These are phyloP conservation scores for Drosophila mulleri DNA, from an alignment of 2,888 invertebrate species.

Conservation along the genomic window DNA sequence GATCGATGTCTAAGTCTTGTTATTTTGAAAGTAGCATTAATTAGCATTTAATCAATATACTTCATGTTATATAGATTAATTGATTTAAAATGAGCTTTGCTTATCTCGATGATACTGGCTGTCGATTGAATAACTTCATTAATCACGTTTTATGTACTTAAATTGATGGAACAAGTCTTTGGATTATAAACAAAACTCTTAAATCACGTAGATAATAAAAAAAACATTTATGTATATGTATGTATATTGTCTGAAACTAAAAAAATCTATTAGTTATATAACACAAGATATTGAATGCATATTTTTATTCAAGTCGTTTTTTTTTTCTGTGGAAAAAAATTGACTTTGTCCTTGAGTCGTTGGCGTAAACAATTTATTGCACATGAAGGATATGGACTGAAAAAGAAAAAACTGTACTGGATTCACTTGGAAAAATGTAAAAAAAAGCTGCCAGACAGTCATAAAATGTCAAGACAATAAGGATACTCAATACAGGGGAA, in stretches of 20 bases:
- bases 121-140: conserved; percentile 44
- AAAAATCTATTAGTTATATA: conserved; percentile 6
- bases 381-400: conserved; percentile 18
- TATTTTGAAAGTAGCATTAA: background rate
- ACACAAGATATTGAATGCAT: conserved; percentile 7
- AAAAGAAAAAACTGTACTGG: conserved; percentile 12
- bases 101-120: conserved; percentile 39
- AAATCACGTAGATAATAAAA: conserved; percentile 16
- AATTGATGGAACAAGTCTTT: background rate
- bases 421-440: conserved; percentile 31
- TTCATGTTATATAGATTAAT: conserved; percentile 39
- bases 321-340: conserved; percentile 50
- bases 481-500: conserved; percentile 3
- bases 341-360: conserved; percentile 57
- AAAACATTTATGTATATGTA: background rate
- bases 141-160: conserved; percentile 38
- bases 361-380: conserved; percentile 61
- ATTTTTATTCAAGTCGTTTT: conserved; percentile 16
- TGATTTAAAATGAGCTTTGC: conserved; percentile 37
- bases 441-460: conserved; percentile 58
- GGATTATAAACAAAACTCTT: conserved; percentile 6
- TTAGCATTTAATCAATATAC: conserved; percentile 17
- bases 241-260: background rate
- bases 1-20: background rate
- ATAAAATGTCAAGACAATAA: conserved; percentile 69